phyloP scores from a whole-genome alignment of 2,888 invertebrate genomes.

The Thera obeliscata region DNA sequence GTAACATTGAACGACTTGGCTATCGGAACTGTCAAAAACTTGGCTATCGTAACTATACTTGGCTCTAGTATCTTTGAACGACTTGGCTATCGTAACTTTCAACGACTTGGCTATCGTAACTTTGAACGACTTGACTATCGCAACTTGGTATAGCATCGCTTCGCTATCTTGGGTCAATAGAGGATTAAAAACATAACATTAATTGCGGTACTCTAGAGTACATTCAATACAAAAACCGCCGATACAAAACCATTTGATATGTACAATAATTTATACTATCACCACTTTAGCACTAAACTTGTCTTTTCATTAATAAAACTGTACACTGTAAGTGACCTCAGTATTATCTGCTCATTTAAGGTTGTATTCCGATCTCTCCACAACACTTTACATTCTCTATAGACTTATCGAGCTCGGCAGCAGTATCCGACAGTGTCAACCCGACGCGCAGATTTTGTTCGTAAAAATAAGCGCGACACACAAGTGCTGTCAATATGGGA shows the following conservation, averaged over 20 bases:
- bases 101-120: not conserved
- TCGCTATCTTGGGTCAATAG: not conserved
- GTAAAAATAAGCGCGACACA: too few relatives aligned
- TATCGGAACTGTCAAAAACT: too few relatives aligned
- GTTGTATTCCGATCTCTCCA: not conserved
- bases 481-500: too few relatives aligned
- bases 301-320: slow-evolving; percentile 46
- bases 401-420: too few relatives aligned
- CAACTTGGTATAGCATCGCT: not conserved
- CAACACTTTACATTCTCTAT: too few relatives aligned
- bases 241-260: slow-evolving; percentile 73
- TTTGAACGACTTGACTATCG: too few relatives aligned
- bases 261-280: slow-evolving; percentile 67
- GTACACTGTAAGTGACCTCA: not conserved
- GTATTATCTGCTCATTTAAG: not conserved
- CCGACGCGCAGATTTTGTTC: too few relatives aligned
- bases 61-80: too few relatives aligned
- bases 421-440: too few relatives aligned
- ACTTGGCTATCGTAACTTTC: not conserved
- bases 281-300: slow-evolving; percentile 45
- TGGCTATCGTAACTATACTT: too few relatives aligned
- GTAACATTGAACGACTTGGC: too few relatives aligned
- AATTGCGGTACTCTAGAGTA: slow-evolving; percentile 66
- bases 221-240: slow-evolving; percentile 64
- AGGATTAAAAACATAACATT: slow-evolving; percentile 34